These are phyloP conservation scores for Hemiscyllium ocellatum DNA, from an alignment of 2,113 vertebrate species.

Conservation along the genomic window DNA sequence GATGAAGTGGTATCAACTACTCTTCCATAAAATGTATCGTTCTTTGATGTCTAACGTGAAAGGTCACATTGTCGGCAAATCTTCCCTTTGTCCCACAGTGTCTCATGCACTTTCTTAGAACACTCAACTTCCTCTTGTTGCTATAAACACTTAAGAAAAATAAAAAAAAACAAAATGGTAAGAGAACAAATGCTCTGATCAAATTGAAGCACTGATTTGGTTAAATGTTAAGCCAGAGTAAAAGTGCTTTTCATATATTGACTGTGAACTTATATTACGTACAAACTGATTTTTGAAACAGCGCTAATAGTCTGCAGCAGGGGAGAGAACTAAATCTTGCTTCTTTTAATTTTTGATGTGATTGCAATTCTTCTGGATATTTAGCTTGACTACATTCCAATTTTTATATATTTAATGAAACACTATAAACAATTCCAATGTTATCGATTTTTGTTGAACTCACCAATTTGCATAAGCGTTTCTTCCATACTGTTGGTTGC, in stretches of 20 bases:
- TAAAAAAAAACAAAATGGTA: not conserved
- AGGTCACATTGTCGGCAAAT: not conserved
- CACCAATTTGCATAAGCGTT: conserved; percentile 91
- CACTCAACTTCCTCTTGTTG: not conserved
- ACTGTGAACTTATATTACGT: not conserved
- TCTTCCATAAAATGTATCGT: not conserved
- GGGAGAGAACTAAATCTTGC: not conserved
- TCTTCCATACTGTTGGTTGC: conserved; percentile 98
- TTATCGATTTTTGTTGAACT: not conserved
- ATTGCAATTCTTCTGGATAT: not conserved
- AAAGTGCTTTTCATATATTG: not conserved
- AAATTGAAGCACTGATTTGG: not conserved
- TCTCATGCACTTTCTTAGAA: not conserved
- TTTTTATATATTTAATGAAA: not conserved
- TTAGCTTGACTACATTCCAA: no score
- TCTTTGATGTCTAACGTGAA: not conserved
- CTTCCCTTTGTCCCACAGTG: not conserved
- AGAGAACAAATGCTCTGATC: not conserved
- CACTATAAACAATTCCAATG: not conserved
- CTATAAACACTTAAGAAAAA: not conserved
- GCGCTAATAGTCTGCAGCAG: no score
- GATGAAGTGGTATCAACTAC: not conserved
- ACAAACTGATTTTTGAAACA: not conserved
- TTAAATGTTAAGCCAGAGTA: not conserved
- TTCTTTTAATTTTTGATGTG: not conserved